Percentiles rank a stretch among this genome's conserved stretches.
phyloP scores from a whole-genome alignment of 2,888 invertebrate species.

The Calephelis perditalis region DNA sequence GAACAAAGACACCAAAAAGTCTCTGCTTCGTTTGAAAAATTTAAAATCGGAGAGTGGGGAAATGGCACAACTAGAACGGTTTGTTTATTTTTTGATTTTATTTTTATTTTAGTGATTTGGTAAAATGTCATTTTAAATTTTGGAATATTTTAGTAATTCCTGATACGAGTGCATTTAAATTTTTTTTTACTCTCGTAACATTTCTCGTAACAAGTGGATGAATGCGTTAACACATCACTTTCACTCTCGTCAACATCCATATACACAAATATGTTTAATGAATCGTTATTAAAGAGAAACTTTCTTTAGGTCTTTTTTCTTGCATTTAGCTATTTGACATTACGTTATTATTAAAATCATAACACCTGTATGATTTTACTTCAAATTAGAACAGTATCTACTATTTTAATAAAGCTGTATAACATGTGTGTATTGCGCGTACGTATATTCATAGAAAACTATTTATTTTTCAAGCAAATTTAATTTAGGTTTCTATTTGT shows the following conservation, averaged over 20 bases:
- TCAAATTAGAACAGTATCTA: no score
- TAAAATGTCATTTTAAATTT: neutral
- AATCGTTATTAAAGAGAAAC: constrained; percentile 9
- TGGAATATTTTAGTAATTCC: neutral
- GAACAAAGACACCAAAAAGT: constrained; percentile 66
- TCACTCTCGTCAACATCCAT: constrained; percentile 6
- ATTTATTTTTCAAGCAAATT: no score
- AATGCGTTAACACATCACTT: constrained; percentile 1
- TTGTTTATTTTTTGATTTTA: constrained; percentile 33
- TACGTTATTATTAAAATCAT: no score
- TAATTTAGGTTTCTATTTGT: no score
- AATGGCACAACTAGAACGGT: constrained; percentile 49
- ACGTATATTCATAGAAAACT: no score
- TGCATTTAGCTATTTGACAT: neutral
- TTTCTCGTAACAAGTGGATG: neutral
- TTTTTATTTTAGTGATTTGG: neutral
- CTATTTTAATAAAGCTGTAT: no score
- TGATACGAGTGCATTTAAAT: neutral
- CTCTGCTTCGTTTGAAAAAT: constrained; percentile 64
- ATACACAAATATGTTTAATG: constrained; percentile 9
- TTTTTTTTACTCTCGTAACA: neutral
- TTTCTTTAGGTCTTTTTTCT: constrained; percentile 6
- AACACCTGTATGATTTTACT: no score
- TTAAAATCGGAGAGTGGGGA: constrained; percentile 66
- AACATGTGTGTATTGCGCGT: no score